Conservation (phyloP, 2,113 vertebrate genomes). For the Tetrax tetrax region DNA sequence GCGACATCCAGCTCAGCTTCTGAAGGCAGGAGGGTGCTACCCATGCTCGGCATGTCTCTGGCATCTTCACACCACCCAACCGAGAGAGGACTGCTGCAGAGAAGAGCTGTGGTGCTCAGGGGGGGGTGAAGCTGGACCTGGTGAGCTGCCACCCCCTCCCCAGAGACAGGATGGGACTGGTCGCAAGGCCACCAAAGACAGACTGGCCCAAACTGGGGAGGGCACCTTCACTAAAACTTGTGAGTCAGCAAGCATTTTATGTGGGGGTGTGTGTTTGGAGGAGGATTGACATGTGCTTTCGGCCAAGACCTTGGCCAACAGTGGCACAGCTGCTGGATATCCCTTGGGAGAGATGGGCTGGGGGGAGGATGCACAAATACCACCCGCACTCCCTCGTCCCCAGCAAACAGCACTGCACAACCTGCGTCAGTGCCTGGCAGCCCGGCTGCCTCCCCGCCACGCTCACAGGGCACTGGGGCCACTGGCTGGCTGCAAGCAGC, state of each 20-base stretch:
- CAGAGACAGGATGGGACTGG: neutral
- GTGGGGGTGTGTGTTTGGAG: no score
- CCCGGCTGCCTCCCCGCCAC: neutral
- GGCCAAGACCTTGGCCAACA: neutral
- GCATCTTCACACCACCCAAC: accelerated
- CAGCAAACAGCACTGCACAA: neutral
- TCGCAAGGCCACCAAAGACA: neutral
- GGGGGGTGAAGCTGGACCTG: accelerated
- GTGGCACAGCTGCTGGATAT: neutral
- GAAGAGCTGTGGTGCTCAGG: no score
- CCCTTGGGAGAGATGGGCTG: neutral
- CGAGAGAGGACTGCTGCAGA: no score
- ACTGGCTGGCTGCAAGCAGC: neutral
- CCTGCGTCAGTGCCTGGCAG: neutral
- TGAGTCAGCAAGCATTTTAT: neutral
- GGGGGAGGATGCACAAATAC: neutral
- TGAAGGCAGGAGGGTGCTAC: neutral
- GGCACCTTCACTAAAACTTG: neutral
- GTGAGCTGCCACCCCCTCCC: neutral
- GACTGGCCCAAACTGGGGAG: neutral
- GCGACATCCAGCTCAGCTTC: neutral
- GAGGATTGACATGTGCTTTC: neutral
- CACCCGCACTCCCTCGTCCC: neutral
- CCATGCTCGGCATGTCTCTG: neutral
- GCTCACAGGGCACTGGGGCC: accelerated